A percentile compares a stretch with the other conserved stretches of the same genome.
These are phyloP conservation scores for Zaprionus africanus DNA, from an alignment of 1,140 invertebrate genomes.

Conservation along the genomic window DNA sequence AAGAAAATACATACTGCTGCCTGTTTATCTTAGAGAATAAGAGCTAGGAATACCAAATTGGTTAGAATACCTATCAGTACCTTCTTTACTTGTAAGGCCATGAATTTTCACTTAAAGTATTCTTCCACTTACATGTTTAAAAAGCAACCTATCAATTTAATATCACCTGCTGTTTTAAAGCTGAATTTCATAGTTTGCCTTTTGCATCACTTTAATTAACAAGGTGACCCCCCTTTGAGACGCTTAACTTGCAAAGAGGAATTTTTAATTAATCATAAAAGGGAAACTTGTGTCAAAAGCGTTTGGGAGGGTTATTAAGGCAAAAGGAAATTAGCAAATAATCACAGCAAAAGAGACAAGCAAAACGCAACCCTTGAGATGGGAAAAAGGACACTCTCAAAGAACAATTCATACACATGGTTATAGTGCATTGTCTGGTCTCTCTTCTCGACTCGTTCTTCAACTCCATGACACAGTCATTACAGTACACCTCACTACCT, in stretches of 20 bases:
- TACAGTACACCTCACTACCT: not conserved
- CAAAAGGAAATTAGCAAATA: conserved; percentile 1
- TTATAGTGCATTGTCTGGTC: conserved; percentile 20
- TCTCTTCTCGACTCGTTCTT: conserved; percentile 8
- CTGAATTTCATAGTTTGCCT: not conserved
- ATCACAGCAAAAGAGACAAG: not conserved
- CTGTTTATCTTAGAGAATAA: no score
- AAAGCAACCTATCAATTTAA: not conserved
- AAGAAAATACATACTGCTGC: no score
- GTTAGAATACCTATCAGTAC: no score
- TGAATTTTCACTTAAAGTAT: no score
- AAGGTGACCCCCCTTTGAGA: not conserved
- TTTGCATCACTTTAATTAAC: not conserved
- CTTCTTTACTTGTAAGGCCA: no score
- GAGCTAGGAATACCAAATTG: no score
- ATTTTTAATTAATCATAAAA: not conserved
- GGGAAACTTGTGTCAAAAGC: not conserved
- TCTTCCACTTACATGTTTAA: no score
- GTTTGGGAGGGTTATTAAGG: not conserved
- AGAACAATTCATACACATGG: conserved; percentile 23
- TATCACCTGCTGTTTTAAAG: not conserved
- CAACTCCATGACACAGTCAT: conserved; percentile 47
- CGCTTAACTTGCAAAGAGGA: not conserved
- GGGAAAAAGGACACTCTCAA: not conserved
- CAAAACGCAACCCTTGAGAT: not conserved